These are phyloP conservation scores for Philereme transversata DNA, from an alignment of 2,888 invertebrate genomes.

Conservation along the genomic window DNA sequence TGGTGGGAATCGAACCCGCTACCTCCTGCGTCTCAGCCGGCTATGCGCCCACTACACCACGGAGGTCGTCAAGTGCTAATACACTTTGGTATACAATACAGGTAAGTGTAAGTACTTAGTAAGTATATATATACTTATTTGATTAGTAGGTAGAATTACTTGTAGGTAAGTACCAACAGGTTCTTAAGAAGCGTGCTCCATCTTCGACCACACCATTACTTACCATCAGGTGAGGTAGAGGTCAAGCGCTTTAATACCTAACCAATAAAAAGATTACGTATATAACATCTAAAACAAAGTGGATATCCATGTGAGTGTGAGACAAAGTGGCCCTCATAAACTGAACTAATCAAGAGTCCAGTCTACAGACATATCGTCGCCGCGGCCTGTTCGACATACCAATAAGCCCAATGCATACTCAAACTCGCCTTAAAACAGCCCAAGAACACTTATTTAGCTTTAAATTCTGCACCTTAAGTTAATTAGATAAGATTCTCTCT, in stretches of 20 bases:
- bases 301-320: constrained; percentile 20
- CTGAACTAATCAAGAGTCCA: constrained; percentile 68
- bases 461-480: constrained; percentile 43
- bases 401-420: constrained; percentile 46
- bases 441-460: constrained; percentile 40
- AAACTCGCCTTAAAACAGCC: constrained; percentile 54
- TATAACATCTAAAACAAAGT: constrained; percentile 24
- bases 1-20: no score
- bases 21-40: no score
- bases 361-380: constrained; percentile 80
- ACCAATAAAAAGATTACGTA: no score
- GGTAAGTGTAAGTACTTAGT: neutral
- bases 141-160: no score
- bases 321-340: constrained; percentile 48
- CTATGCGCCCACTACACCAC: no score
- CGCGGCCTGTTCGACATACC: constrained; percentile 72
- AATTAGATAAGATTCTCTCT: constrained; percentile 41
- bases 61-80: no score
- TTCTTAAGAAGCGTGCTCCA: no score
- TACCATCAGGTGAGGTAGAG: no score
- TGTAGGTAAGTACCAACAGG: no score
- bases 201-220: no score
- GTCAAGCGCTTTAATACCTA: no score
- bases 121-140: neutral
- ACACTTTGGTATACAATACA: no score